Evolutionary conservation across 2,888 invertebrate species (phyloP), one percentile per base, ranked within the genome.

Genomic region (Stenoptilia bipunctidactyla): DNA sequence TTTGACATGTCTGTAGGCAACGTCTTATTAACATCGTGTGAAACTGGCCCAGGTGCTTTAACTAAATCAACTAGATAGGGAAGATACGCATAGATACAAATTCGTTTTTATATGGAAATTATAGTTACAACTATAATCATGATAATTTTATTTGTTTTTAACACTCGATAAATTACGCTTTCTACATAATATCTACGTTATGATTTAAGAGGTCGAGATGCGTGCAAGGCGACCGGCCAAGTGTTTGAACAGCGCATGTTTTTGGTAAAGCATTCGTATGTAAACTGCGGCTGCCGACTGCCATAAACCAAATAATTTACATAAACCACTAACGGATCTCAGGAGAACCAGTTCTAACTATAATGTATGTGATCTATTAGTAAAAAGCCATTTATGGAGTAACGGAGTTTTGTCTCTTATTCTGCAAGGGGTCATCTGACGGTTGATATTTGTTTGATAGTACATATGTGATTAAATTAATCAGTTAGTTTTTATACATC

Each of bases 281-380:
- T 72, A 67, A 77, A 71, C 75, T 79, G 66, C 60, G 76, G 79
- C 70, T 79, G 66, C 73, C 60, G 76, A 79, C 69, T 50, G 62
- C 69, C 65, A 75, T 75, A 74, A 79, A 79, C 69, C 55, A 63
- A 72, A 69, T 67, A 60, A 82, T 82, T 82, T 70, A 79, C 80
- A 82, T 82, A 80, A 74, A 68, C 79, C 69, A 69, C 73, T 82
- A 83, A 82, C 82, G 82, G 82, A 77, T 79, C 80, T 80, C 73
- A 66, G 66, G 56, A 63, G 60, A 80, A 83, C 82, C 72, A 65
- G 83, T 83, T 72, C 54, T 52, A 47, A 63, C 70, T 71, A 69
- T 73, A 76, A 80, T 79, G 75, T 58, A 56, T 51, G 80, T 83
- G 82, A 80, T 82, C 75, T 82, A 82, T 80, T 80, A 80, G 80